These are phyloP conservation scores for Natator depressus DNA, from an alignment of 2,113 vertebrate genomes.

Conservation along the genomic window DNA sequence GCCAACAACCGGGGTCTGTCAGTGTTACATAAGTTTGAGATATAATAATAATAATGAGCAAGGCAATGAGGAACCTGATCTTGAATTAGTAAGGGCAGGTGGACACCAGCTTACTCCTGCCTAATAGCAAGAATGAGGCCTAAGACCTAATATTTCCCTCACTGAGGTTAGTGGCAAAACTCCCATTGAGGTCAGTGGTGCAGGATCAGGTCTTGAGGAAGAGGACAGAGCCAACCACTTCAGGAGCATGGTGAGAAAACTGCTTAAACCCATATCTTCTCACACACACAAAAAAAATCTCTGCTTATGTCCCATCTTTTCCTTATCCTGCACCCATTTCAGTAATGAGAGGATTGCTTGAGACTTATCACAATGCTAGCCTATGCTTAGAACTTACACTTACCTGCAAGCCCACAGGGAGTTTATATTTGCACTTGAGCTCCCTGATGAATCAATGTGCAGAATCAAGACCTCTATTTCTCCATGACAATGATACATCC, in stretches of 20 bases:
- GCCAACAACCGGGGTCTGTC: no score
- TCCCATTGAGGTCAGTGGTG: not conserved
- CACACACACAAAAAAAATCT: not conserved
- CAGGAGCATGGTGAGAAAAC: not conserved
- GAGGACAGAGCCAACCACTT: not conserved
- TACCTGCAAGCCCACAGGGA: not conserved
- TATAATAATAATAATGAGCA: no score
- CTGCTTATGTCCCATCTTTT: not conserved
- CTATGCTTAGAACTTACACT: not conserved
- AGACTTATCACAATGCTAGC: not conserved
- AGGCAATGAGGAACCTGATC: no score
- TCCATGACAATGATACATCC: not conserved
- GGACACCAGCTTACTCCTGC: no score
- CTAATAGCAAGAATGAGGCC: not conserved
- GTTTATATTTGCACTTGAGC: not conserved
- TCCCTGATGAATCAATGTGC: no score
- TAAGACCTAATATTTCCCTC: not conserved
- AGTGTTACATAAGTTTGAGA: no score
- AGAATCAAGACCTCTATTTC: not conserved
- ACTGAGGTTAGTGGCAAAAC: not conserved
- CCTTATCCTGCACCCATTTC: not conserved
- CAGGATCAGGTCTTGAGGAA: not conserved
- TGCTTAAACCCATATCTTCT: not conserved
- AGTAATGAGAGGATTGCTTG: not conserved
- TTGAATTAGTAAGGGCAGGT: no score